Percentiles rank a stretch among this genome's conserved stretches.
phyloP scores from a whole-genome alignment of 2,888 invertebrate genomes.

The Andricus curvator region DNA sequence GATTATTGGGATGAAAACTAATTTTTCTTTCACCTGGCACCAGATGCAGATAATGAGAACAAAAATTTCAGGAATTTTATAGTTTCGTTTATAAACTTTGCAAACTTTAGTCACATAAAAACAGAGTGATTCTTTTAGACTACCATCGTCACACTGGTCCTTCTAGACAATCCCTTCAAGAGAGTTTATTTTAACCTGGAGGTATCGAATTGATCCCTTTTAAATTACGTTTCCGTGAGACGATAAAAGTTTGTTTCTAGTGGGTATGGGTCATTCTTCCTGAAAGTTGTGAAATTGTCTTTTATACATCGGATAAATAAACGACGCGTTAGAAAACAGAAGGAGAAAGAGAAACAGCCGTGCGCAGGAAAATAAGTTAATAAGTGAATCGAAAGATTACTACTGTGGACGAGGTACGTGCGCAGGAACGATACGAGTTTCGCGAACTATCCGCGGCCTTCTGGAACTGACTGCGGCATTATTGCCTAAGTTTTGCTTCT shows the following conservation, averaged over 20 bases:
- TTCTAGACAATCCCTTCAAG: too few relatives aligned
- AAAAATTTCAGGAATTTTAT: too few relatives aligned
- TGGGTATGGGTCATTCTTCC: background rate
- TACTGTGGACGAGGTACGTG: constrained; percentile 48
- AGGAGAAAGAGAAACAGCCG: background rate
- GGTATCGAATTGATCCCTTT: background rate
- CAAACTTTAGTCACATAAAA: too few relatives aligned
- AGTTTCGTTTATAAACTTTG: too few relatives aligned
- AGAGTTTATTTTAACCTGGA: too few relatives aligned
- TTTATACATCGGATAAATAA: background rate
- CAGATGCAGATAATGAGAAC: too few relatives aligned
- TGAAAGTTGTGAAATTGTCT: background rate
- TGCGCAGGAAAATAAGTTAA: constrained; percentile 60
- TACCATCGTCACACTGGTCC: too few relatives aligned
- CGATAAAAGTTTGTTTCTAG: background rate
- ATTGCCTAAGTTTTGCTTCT: constrained; percentile 68
- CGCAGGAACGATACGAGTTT: constrained; percentile 63
- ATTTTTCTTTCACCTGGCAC: too few relatives aligned
- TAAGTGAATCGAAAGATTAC: constrained; percentile 63
- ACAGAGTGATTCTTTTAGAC: too few relatives aligned
- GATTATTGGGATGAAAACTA: too few relatives aligned
- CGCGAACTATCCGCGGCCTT: constrained; percentile 63
- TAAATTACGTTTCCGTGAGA: background rate
- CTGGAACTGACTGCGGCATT: constrained; percentile 70
- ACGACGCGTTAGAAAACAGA: background rate